Evolutionary conservation across 2,888 invertebrate genomes (phyloP).

Genomic region (Ophioninae sp.): DNA sequence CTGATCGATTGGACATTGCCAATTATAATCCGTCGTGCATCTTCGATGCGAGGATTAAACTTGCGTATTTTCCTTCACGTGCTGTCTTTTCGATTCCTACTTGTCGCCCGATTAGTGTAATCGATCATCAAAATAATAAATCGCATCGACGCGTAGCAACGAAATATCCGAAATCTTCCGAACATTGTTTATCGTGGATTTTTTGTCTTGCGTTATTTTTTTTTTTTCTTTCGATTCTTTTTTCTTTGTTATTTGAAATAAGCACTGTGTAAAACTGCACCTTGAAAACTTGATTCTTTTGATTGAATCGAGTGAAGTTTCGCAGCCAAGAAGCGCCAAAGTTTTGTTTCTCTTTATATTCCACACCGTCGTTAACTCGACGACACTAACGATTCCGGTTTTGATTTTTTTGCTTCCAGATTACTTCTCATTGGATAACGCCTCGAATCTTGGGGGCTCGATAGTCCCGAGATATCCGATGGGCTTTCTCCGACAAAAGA

Average conservation of each 20-base stretch:
- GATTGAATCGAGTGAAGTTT: background rate
- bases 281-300: background rate
- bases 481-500: slow-evolving; percentile 54
- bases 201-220: background rate
- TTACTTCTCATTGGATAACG: slow-evolving; percentile 65
- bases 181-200: background rate
- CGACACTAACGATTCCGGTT: slow-evolving; percentile 48
- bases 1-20: background rate
- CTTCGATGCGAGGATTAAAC: background rate
- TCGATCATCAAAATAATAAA: slow-evolving; percentile 25
- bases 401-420: slow-evolving; percentile 69
- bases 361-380: background rate
- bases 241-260: background rate
- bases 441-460: slow-evolving; percentile 36
- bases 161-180: background rate
- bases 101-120: slow-evolving; percentile 9
- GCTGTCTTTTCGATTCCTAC: background rate
- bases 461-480: slow-evolving; percentile 31
- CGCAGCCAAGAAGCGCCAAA: background rate
- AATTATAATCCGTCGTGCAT: background rate
- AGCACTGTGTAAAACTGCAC: slow-evolving; percentile 7
- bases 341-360: background rate
- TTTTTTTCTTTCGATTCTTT: background rate
- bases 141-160: background rate
- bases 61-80: background rate